Conservation (phyloP, 1,140 invertebrate species). For the Caenorhabditis inopinata region DNA sequence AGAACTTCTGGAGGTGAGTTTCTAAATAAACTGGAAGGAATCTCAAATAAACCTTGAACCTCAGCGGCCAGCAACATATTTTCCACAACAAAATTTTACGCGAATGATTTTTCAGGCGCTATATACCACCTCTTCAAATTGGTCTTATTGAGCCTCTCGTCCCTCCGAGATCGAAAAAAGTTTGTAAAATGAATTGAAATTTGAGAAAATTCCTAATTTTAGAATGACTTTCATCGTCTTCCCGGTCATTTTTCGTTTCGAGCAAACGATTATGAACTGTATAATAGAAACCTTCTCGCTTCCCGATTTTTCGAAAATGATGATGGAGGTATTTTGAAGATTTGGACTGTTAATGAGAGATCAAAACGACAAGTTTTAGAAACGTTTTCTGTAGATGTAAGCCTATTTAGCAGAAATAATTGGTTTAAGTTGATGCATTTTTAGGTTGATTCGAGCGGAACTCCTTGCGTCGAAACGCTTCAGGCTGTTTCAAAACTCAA, state of each 20-base stretch:
- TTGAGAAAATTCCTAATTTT: not conserved
- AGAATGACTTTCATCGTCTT: not conserved
- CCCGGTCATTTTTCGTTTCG: constrained; percentile 31
- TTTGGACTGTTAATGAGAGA: constrained; percentile 39
- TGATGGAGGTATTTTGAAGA: not conserved
- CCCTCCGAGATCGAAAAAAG: not conserved
- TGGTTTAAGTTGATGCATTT: not conserved
- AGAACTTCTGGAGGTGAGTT: constrained; percentile 33
- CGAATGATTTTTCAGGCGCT: not conserved
- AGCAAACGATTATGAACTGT: not conserved
- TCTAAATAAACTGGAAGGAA: too few relatives aligned
- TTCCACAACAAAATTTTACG: too few relatives aligned
- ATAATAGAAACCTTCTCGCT: constrained; percentile 12
- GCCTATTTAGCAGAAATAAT: not conserved
- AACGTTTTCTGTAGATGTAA: constrained; percentile 1
- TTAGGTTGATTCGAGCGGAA: not conserved
- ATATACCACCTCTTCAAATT: not conserved
- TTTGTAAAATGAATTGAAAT: not conserved
- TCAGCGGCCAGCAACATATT: too few relatives aligned
- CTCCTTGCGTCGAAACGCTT: not conserved
- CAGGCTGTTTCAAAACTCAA: not conserved
- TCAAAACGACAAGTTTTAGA: constrained; percentile 22
- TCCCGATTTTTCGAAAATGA: not conserved
- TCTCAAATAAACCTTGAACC: too few relatives aligned
- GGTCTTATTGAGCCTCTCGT: constrained; percentile 19